Evolutionary conservation across 2,113 vertebrate genomes (phyloP).

Genomic region (Osmerus mordax): DNA sequence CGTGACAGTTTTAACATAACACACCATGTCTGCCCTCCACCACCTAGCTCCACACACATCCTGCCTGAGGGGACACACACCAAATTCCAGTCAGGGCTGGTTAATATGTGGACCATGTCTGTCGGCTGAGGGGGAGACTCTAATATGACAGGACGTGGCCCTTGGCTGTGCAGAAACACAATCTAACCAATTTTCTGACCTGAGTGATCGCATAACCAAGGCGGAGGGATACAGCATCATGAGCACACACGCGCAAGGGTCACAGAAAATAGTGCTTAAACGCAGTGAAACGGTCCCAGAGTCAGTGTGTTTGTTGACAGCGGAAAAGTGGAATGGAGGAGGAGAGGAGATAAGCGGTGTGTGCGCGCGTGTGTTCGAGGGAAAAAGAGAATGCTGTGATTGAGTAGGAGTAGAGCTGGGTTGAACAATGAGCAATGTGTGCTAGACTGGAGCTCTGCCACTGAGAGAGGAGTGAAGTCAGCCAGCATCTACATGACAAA

Average conservation of each 20-base stretch:
- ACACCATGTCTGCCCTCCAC: no score
- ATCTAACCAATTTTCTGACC: slow-evolving; percentile 5
- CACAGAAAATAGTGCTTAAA: no score
- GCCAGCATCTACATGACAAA: slow-evolving; percentile 31
- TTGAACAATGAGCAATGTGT: slow-evolving; percentile 52
- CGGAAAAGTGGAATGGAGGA: neutral
- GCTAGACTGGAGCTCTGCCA: slow-evolving; percentile 38
- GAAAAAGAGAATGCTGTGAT: slow-evolving; percentile 30
- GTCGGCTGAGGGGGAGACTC: neutral
- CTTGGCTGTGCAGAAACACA: slow-evolving; percentile 3
- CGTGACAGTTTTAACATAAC: slow-evolving; percentile 37
- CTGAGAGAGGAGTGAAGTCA: slow-evolving; percentile 35
- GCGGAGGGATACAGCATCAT: neutral
- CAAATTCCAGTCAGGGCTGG: no score
- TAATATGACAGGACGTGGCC: neutral
- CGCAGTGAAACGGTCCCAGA: no score
- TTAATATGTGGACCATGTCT: neutral
- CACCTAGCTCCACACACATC: no score
- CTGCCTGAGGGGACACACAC: no score
- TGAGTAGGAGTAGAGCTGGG: slow-evolving; percentile 43
- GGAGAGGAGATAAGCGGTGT: neutral
- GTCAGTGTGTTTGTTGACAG: no score
- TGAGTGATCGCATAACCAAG: neutral
- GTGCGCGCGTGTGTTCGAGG: neutral
- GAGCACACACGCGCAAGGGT: neutral